A percentile compares a stretch with the other conserved stretches of the same genome.
These are phyloP conservation scores for Machimus atricapillus DNA, from an alignment of 2,888 invertebrate genomes.

Conservation along the genomic window DNA sequence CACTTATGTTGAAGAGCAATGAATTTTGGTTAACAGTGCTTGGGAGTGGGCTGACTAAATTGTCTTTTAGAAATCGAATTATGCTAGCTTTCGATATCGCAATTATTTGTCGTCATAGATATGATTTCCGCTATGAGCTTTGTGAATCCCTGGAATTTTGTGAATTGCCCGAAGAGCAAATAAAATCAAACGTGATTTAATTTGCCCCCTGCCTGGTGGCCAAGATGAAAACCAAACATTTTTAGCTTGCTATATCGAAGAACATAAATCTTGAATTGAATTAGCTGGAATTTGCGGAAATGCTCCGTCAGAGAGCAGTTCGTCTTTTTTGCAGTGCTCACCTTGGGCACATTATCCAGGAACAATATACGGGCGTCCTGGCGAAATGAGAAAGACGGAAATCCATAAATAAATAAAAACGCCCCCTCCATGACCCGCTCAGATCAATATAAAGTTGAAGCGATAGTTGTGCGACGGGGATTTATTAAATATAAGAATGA, in stretches of 20 bases:
- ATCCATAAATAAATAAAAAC: constrained; percentile 39
- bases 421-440: not conserved
- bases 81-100: not conserved
- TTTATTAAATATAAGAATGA: constrained; percentile 40
- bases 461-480: constrained; percentile 25
- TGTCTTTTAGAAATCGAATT: not conserved
- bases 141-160: not conserved
- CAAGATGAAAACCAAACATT: constrained; percentile 8
- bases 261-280: constrained; percentile 38
- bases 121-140: not conserved
- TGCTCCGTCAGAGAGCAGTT: not conserved
- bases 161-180: not conserved
- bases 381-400: constrained; percentile 37
- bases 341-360: constrained; percentile 22
- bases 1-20: not conserved
- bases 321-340: constrained; percentile 12
- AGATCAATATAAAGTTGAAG: constrained; percentile 26
- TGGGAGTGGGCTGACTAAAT: not conserved
- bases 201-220: not conserved
- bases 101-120: not conserved
- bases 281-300: constrained; percentile 38
- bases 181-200: constrained; percentile 27
- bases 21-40: not conserved
- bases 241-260: not conserved
- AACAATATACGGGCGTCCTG: not conserved